Conservation (phyloP, 2,113 vertebrate genomes). For the Urocitellus parryii region DNA sequence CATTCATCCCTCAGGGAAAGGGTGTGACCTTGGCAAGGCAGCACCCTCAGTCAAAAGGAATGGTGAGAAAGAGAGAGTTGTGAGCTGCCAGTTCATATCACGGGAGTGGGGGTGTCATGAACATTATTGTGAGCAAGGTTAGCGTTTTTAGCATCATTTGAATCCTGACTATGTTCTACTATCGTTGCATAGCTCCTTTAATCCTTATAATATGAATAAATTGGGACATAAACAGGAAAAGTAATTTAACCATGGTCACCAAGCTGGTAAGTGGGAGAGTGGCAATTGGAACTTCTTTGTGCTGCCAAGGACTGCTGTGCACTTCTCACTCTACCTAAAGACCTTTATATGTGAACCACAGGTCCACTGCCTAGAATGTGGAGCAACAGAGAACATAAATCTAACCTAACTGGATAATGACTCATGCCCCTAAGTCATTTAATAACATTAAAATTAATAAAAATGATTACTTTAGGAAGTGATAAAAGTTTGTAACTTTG, state of each 20-base stretch:
- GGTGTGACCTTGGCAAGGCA: background rate
- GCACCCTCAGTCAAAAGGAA: background rate
- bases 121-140: background rate
- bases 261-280: background rate
- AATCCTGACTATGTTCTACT: background rate
- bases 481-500: background rate
- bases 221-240: background rate
- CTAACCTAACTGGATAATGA: background rate
- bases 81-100: background rate
- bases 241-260: background rate
- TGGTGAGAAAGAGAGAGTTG: background rate
- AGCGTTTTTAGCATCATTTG: background rate
- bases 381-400: background rate
- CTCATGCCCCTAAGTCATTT: background rate
- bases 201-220: background rate
- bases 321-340: background rate
- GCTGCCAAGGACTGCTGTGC: background rate
- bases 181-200: background rate
- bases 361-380: background rate
- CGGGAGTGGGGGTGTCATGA: background rate
- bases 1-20: background rate
- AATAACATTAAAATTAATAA: background rate
- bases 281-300: background rate
- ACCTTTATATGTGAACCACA: background rate
- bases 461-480: conserved; percentile 3